These are phyloP conservation scores for Cepphus grylle DNA, from an alignment of 2,113 vertebrate species.

Conservation along the genomic window DNA sequence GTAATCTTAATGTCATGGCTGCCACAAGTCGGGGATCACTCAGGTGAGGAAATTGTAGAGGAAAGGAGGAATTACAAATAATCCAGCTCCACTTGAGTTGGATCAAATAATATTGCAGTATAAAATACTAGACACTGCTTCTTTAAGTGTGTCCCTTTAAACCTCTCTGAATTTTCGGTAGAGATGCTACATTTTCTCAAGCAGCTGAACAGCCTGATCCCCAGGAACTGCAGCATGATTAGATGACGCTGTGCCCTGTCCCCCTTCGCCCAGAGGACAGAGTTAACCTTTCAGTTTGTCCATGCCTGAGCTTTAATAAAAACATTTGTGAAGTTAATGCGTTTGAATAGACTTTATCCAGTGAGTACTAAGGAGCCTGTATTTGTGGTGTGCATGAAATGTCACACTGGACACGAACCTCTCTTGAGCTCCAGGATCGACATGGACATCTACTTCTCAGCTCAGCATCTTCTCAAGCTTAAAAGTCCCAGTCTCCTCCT, in stretches of 20 bases:
- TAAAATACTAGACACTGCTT: background rate
- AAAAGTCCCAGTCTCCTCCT: background rate
- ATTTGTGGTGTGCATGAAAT: background rate
- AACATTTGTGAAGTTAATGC: background rate
- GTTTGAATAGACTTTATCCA: conserved; percentile 22
- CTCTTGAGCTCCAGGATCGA: background rate
- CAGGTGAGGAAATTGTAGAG: background rate
- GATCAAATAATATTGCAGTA: background rate
- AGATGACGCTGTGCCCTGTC: background rate
- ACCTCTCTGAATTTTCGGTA: background rate
- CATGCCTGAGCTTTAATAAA: conserved; percentile 25
- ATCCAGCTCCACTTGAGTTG: background rate
- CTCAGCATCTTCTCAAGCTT: background rate
- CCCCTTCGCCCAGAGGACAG: background rate
- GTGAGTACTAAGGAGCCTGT: background rate
- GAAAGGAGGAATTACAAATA: background rate
- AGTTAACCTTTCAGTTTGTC: conserved; percentile 40
- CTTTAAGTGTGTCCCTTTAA: background rate
- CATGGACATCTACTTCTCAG: background rate
- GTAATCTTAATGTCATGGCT: background rate
- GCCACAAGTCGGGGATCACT: background rate
- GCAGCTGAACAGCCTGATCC: background rate
- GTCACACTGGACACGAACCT: background rate
- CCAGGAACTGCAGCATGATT: background rate
- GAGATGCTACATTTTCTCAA: background rate